These are phyloP conservation scores for Ciconia maguari DNA, from an alignment of 2,113 vertebrate genomes.

Conservation along the genomic window DNA sequence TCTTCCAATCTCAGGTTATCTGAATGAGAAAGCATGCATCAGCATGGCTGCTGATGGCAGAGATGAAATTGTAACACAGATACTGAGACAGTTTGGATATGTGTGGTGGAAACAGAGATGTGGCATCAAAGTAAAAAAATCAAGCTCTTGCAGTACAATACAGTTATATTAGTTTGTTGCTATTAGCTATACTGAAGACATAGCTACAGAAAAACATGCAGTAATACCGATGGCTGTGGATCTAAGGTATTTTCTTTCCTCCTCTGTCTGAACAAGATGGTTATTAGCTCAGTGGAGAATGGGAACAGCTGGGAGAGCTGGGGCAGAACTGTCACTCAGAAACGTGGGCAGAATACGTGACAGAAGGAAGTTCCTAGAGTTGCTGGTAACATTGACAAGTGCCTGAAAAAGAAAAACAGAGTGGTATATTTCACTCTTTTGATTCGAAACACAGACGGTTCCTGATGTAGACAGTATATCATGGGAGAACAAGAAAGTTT, in stretches of 20 bases:
- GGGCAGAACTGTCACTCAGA: neutral
- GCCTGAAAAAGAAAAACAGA: neutral
- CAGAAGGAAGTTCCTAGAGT: neutral
- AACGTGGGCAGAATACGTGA: neutral
- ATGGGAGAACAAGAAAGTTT: constrained; percentile 15
- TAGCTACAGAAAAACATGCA: neutral
- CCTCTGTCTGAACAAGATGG: neutral
- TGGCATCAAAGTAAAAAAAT: neutral
- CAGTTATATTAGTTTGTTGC: neutral
- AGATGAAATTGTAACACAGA: neutral
- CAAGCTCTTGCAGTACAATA: too few species aligned
- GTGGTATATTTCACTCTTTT: neutral
- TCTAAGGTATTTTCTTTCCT: neutral
- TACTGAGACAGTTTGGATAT: neutral
- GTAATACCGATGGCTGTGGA: neutral
- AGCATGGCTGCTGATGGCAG: neutral
- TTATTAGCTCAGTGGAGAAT: neutral
- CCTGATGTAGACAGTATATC: constrained; percentile 6
- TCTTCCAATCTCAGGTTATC: neutral
- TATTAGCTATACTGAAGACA: neutral
- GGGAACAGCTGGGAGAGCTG: neutral
- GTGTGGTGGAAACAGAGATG: neutral
- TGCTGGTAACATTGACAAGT: neutral
- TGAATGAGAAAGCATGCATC: neutral
- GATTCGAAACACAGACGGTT: constrained; percentile 1